These are phyloP conservation scores for Echinometra lucunter DNA, from an alignment of 53 echinoderm and acorn worm species.

Conservation along the genomic window DNA sequence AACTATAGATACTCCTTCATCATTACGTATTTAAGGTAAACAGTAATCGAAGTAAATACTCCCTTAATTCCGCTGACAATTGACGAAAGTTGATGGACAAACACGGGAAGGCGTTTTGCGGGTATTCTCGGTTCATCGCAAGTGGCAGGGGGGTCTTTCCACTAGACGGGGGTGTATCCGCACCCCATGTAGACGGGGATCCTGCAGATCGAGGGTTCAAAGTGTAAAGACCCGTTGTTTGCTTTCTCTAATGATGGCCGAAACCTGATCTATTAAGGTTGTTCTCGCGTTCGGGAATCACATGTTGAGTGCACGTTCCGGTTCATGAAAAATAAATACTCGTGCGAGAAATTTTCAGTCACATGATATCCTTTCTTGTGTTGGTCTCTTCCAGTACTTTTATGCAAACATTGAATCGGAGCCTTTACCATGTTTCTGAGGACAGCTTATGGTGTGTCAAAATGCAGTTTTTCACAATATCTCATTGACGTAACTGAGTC, in stretches of 20 bases:
- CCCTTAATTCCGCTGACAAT: conserved; percentile 23
- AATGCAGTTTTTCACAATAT: no score
- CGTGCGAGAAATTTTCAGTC: not conserved
- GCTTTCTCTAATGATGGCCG: not conserved
- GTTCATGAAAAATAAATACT: not conserved
- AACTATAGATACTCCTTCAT: conserved; percentile 1
- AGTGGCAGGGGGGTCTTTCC: not conserved
- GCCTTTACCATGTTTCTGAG: no score
- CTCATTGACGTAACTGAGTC: no score
- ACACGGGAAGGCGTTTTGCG: not conserved
- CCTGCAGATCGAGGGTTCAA: not conserved
- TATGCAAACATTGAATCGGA: not conserved
- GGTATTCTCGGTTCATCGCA: no score
- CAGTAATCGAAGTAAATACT: not conserved
- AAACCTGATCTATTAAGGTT: not conserved
- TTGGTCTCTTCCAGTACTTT: not conserved
- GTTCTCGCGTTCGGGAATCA: not conserved
- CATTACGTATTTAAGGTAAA: not conserved
- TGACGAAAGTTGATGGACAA: not conserved
- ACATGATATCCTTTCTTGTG: no score
- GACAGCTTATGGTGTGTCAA: no score
- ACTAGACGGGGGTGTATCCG: not conserved
- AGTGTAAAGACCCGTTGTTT: not conserved
- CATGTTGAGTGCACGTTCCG: not conserved
- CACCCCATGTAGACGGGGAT: not conserved